Base-by-base conservation (phyloP, 2,797 vertebrate species). In the Malurus splendens region DNA sequence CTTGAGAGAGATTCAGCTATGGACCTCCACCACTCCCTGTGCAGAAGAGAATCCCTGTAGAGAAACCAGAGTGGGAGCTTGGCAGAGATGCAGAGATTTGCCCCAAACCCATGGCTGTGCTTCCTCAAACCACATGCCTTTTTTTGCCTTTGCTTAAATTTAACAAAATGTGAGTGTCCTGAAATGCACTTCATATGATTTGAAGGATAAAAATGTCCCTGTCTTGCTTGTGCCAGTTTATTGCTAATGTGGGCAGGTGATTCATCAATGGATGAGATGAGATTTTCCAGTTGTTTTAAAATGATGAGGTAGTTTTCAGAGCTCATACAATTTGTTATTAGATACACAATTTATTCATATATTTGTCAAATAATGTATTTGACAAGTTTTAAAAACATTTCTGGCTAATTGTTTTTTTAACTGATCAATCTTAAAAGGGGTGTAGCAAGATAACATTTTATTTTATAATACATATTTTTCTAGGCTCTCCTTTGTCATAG, bases 301-400 rank as follows among this genome's bases (percentile, higher is more conserved):
- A 93, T 92, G 79, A 94, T 93, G 85, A 94, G 89, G 70, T 70
- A 83, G 82, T 89, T 92, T 91, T 89, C 82, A 79, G 64, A 90
- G 60, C 77, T 86, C 60, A 51, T 30, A 12, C n/a, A 89, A 77
- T 89, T 93, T 93, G 80, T 83, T 77, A 90, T 71, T 78, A 65
- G 84, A 86, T 72, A 90, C 55, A 52, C 2, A 8, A 90, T 91
- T 92, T 85, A 94, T 86, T 73, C 89, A 89, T 86, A 18, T 83
- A 83, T 94, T 86, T 94, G 85, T 87, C 90, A 93, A 91, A 91
- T 81, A 90, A 83, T 85, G 52, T 62, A 89, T 73, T 52, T 93
- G 92, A 85, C 87, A 92, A 79, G 73, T 93, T 93, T 93, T 60
- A 64, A 90, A 91, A 94, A 87, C 87, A 93, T 93, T 89, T 86